Conservation (phyloP, 1,140 invertebrate species). For the Danaus plexippus region DNA sequence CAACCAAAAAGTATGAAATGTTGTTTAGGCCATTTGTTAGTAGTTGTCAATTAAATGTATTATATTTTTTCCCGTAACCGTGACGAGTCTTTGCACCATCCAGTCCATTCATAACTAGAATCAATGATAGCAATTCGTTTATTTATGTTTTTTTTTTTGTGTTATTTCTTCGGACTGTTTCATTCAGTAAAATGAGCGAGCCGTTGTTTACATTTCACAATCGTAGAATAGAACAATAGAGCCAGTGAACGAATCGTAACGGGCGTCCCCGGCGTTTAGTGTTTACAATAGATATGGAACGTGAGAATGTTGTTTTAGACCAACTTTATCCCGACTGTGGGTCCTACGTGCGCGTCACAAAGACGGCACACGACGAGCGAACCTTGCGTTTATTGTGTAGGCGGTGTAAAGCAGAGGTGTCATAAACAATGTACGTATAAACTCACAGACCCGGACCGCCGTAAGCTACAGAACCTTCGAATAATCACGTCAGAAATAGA, state of each 20-base stretch:
- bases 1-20: too few relatives aligned
- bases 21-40: too few relatives aligned
- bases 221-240: conserved; percentile 58
- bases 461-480: conserved; percentile 54
- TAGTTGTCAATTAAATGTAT: too few relatives aligned
- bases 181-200: conserved; percentile 32
- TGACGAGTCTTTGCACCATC: conserved; percentile 34
- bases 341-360: conserved; percentile 59
- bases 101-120: conserved; percentile 42
- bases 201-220: conserved; percentile 60
- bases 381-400: conserved; percentile 47
- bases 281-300: conserved; percentile 62
- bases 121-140: conserved; percentile 28
- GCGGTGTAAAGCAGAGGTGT: conserved; percentile 51
- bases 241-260: conserved; percentile 59
- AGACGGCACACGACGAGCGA: conserved; percentile 43
- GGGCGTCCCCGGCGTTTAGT: conserved; percentile 44
- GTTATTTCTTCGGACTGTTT: conserved; percentile 27
- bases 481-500: conserved; percentile 61
- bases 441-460: conserved; percentile 19
- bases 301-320: conserved; percentile 64
- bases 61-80: conserved; percentile 14
- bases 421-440: conserved; percentile 54
- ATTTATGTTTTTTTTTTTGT: conserved; percentile 8
- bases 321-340: conserved; percentile 46